Percentiles rank a stretch among this genome's conserved stretches.
phyloP scores from a whole-genome alignment of 37 sponge, comb jelly and placozoan genomes.

The Geodia barretti region DNA sequence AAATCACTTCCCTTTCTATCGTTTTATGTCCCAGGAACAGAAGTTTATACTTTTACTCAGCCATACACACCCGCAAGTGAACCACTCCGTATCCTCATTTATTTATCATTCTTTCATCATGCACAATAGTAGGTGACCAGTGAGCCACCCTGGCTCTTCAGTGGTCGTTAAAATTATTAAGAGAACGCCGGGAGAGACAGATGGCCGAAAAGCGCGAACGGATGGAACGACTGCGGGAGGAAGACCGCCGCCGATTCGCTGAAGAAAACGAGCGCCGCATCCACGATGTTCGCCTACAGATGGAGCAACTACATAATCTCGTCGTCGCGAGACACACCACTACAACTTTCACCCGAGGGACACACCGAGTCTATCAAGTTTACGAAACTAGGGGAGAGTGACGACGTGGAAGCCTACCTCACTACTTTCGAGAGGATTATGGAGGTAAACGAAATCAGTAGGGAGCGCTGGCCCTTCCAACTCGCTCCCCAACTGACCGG shows the following conservation, averaged over 20 bases:
- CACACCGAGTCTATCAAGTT: no score
- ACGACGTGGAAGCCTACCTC: background rate
- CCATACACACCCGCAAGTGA: no score
- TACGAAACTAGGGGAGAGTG: background rate
- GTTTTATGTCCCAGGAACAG: no score
- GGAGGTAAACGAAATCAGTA: background rate
- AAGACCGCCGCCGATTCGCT: background rate
- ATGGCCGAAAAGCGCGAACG: background rate
- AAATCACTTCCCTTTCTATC: no score
- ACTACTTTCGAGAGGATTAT: background rate
- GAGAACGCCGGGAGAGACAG: background rate
- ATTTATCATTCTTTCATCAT: no score
- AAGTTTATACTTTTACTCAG: no score
- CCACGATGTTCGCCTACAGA: background rate
- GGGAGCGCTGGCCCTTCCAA: background rate
- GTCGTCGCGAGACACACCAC: background rate
- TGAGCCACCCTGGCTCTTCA: no score
- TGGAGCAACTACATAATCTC: background rate
- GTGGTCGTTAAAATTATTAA: no score
- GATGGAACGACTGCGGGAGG: background rate
- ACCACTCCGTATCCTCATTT: no score
- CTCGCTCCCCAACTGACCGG: conserved; percentile 35
- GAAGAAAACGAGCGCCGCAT: background rate
- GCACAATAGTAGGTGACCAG: no score
- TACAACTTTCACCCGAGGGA: no score